A percentile compares a stretch with the other conserved stretches of the same genome.
phyloP scores from a whole-genome alignment of 2,888 invertebrate genomes.

The Prenolepis imparis region DNA sequence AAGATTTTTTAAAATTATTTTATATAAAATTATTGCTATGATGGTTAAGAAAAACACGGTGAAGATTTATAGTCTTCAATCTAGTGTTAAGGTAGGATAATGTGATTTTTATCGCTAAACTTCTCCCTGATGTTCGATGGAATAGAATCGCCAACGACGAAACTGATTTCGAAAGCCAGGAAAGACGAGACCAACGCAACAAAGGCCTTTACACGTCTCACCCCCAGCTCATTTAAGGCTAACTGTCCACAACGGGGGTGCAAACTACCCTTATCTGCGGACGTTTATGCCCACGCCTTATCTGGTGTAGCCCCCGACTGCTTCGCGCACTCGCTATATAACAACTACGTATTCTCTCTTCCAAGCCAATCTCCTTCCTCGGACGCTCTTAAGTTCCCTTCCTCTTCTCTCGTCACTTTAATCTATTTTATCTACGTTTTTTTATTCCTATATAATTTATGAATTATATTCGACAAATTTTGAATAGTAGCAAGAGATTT shows the following conservation, averaged over 20 bases:
- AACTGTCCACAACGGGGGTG: constrained; percentile 86
- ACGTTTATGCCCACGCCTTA: constrained; percentile 86
- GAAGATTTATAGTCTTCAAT: not conserved
- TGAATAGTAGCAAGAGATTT: not conserved
- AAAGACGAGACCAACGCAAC: constrained; percentile 66
- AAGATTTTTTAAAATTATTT: constrained; percentile 1
- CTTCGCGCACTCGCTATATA: constrained; percentile 77
- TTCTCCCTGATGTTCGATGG: constrained; percentile 54
- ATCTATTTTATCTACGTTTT: constrained; percentile 36
- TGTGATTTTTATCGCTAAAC: constrained; percentile 28
- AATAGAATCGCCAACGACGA: constrained; percentile 56
- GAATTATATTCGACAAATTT: not conserved
- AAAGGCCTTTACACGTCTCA: constrained; percentile 74
- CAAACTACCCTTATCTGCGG: constrained; percentile 85
- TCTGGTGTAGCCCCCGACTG: constrained; percentile 78
- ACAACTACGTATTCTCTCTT: constrained; percentile 78
- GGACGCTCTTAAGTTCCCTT: constrained; percentile 69
- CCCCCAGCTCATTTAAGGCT: constrained; percentile 83
- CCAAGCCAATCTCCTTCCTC: constrained; percentile 74
- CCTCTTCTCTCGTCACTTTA: not conserved
- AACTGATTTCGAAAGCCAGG: constrained; percentile 75
- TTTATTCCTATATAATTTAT: not conserved
- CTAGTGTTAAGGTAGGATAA: not conserved
- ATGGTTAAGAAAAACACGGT: not conserved
- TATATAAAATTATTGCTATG: not conserved